These are phyloP conservation scores for Lasioglossum morio DNA, from an alignment of 2,888 invertebrate species.

Conservation along the genomic window DNA sequence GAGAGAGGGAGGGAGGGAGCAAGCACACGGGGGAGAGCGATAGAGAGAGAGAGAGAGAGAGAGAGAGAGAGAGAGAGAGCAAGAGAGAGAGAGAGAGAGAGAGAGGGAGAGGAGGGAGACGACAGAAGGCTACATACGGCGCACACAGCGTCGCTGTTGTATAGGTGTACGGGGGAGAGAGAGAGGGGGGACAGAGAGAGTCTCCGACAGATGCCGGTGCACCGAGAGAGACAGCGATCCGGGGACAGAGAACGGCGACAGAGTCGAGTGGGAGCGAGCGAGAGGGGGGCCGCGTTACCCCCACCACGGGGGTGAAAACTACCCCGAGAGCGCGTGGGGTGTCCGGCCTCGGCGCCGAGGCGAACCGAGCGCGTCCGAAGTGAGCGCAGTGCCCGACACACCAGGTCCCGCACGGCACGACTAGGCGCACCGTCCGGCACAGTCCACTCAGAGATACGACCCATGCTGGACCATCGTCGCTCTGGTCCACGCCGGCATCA, in stretches of 20 bases:
- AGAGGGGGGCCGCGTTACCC: slow-evolving; percentile 72
- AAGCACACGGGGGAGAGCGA: too few species aligned
- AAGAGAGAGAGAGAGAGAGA: slow-evolving; percentile 9
- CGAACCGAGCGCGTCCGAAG: slow-evolving; percentile 83
- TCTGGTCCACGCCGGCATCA: slow-evolving; percentile 80
- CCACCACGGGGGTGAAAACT: slow-evolving; percentile 81
- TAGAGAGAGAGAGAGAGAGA: slow-evolving; percentile 9
- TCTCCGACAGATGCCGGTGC: slow-evolving; percentile 4
- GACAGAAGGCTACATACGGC: slow-evolving; percentile 24
- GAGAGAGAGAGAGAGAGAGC: not conserved
- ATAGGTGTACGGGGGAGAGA: slow-evolving; percentile 35
- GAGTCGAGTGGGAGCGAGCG: slow-evolving; percentile 17
- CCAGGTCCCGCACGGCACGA: slow-evolving; percentile 82
- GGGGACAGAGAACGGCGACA: not conserved
- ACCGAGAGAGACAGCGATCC: slow-evolving; percentile 20
- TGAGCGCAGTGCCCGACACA: slow-evolving; percentile 82
- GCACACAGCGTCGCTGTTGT: slow-evolving; percentile 40
- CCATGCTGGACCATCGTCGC: slow-evolving; percentile 84
- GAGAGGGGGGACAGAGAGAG: slow-evolving; percentile 26
- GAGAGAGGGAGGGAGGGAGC: not conserved
- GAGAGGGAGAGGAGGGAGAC: not conserved
- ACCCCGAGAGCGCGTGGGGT: slow-evolving; percentile 82
- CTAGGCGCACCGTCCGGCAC: slow-evolving; percentile 83
- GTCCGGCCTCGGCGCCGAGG: slow-evolving; percentile 70
- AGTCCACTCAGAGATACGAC: slow-evolving; percentile 85